A percentile compares a stretch with the other conserved stretches of the same genome.
Conservation (phyloP, 2,113 vertebrate species). For the Rhinolophus sinicus region DNA sequence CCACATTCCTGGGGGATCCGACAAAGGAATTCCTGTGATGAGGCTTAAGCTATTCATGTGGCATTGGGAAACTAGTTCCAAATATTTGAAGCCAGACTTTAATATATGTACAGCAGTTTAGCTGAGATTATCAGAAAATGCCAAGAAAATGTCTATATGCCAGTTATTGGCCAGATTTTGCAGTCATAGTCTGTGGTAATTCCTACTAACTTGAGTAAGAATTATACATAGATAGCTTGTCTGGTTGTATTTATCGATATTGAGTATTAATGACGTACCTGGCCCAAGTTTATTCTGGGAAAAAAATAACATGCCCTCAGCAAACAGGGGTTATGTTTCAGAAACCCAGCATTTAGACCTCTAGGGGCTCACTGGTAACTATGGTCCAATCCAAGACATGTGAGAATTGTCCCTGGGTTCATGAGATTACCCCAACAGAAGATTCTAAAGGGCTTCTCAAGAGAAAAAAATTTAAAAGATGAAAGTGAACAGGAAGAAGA, state of each 20-base stretch:
- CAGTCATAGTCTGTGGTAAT: not conserved
- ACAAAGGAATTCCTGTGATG: conserved; percentile 11
- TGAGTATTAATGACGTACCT: not conserved
- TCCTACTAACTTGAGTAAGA: not conserved
- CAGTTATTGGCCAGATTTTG: not conserved
- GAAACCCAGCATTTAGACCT: not conserved
- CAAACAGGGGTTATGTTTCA: not conserved
- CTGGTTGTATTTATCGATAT: not conserved
- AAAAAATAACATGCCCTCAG: not conserved
- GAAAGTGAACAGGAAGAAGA: not conserved
- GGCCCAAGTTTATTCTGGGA: not conserved
- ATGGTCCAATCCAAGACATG: not conserved
- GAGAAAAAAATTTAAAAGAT: not conserved
- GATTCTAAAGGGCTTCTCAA: not conserved
- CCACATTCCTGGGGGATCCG: not conserved
- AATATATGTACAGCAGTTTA: not conserved
- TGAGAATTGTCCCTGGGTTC: not conserved
- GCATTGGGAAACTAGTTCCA: not conserved
- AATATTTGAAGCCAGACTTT: not conserved
- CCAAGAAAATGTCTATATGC: not conserved
- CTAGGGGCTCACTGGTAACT: not conserved
- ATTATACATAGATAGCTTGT: not conserved
- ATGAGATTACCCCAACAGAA: not conserved
- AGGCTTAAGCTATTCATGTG: not conserved
- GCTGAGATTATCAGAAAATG: not conserved